phyloP scores from a whole-genome alignment of 2,888 invertebrate genomes.

The Diaperis boleti region DNA sequence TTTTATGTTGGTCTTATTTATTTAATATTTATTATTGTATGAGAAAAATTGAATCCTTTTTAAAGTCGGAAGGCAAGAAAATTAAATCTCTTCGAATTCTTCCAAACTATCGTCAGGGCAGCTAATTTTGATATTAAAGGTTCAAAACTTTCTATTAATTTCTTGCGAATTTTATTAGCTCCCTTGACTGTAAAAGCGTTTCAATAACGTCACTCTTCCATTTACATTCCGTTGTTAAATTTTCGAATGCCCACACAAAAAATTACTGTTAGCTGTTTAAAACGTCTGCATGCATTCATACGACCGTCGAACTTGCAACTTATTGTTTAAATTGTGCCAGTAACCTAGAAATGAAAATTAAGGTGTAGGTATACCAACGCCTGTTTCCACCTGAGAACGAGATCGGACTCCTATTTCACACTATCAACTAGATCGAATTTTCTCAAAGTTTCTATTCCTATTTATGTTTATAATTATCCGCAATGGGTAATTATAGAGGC shows the following conservation, averaged over 20 bases:
- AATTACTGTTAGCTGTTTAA: constrained; percentile 10
- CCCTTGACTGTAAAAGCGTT: too few relatives aligned
- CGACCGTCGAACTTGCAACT: constrained; percentile 29
- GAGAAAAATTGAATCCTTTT: too few relatives aligned
- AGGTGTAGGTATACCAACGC: constrained; percentile 23
- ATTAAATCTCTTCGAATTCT: too few relatives aligned
- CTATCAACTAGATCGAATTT: constrained; percentile 5
- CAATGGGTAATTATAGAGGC: not conserved
- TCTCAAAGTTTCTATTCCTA: constrained; percentile 29
- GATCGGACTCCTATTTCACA: constrained; percentile 16
- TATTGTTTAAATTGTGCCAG: constrained; percentile 41
- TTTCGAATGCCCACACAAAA: constrained; percentile 12
- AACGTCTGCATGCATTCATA: constrained; percentile 13
- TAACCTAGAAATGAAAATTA: constrained; percentile 41
- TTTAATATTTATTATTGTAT: too few relatives aligned
- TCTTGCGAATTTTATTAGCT: too few relatives aligned
- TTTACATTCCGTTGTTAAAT: not conserved
- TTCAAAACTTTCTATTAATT: too few relatives aligned
- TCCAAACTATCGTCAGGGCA: too few relatives aligned
- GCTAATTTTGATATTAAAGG: too few relatives aligned
- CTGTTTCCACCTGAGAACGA: constrained; percentile 36
- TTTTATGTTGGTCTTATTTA: too few relatives aligned
- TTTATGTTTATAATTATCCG: constrained; percentile 14
- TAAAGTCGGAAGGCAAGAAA: too few relatives aligned
- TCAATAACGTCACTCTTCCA: too few relatives aligned